These are phyloP conservation scores for Pholis gunnellus DNA, from an alignment of 2,113 vertebrate genomes.

Conservation along the genomic window DNA sequence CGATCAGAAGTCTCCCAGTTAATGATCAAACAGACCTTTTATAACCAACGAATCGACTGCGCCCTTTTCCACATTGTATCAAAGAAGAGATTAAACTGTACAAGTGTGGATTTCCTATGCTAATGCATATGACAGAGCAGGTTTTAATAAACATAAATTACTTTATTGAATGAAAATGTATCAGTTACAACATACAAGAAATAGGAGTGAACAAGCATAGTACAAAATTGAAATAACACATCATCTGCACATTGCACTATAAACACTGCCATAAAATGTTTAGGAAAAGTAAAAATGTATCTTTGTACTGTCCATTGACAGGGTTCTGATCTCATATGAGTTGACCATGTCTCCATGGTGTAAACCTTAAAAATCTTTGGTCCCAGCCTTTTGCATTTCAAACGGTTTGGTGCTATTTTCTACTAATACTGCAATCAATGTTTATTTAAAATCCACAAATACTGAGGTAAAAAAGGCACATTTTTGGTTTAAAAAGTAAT, in stretches of 20 bases:
- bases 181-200: constrained; percentile 72
- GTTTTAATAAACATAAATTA: constrained; percentile 86
- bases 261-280: constrained; percentile 71
- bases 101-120: neutral
- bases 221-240: constrained; percentile 74
- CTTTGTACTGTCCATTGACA: constrained; percentile 60
- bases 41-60: constrained; percentile 7
- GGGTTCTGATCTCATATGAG: constrained; percentile 55
- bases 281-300: constrained; percentile 63
- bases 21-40: constrained; percentile 66
- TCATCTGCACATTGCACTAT: constrained; percentile 78
- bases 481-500: constrained; percentile 68
- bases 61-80: neutral
- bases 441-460: constrained; percentile 60
- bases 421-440: constrained; percentile 76
- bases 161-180: constrained; percentile 84
- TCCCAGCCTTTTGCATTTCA: constrained; percentile 67
- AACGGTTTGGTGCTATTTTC: constrained; percentile 55
- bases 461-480: constrained; percentile 79
- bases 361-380: constrained; percentile 78
- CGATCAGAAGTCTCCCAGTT: constrained; percentile 57
- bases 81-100: neutral
- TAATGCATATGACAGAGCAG: constrained; percentile 1
- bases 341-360: constrained; percentile 60
- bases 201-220: constrained; percentile 72